Evolutionary conservation across 2,888 invertebrate species (phyloP), one percentile per base, ranked within the genome.

Genomic region (Hololepta plana): DNA sequence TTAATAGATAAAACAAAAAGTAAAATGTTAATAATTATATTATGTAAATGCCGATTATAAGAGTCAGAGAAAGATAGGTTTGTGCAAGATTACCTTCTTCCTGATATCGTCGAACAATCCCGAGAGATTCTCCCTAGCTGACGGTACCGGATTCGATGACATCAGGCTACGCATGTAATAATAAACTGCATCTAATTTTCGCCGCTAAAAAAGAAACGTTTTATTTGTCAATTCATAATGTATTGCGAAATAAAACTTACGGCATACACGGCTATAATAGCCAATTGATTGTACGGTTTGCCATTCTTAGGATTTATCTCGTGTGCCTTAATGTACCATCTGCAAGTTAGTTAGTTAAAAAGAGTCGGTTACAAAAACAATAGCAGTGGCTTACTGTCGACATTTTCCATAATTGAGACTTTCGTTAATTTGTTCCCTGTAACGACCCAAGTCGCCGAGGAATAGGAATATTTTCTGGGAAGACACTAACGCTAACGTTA

Each of bases 181-280:
- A 55, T 91, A 95, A 4, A 93, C 84, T n/a, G 91, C 90, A 54
- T 93, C 93, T 37, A 93, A 62, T 62, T 84, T 87, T 46, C 87
- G 68, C 57, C 81, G 75, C 88, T 91, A 59, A 26, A 67, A 67
- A 29, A 43, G 41, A 38, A 38, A 33, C 36, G 3, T 15, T n/a
- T n/a, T n/a, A n/a, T n/a, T n/a, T n/a, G n/a, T n/a, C n/a, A n/a
- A n/a, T n/a, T n/a, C n/a, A 14, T 30, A 15, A 19, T 24, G 30
- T n/a, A n/a, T n/a, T n/a, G n/a, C n/a, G n/a, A n/a, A n/a, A n/a
- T n/a, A n/a, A 34, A 37, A 67, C 69, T 64, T 56, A 79, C 77
- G 29, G 73, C 70, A 49, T 72, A 76, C 39, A 81, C 70, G 2
- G 93, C 84, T 45, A 95, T 59, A 39, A 95, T 68, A 12, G 91